Evolutionary conservation across 2,113 vertebrate species (phyloP).

Genomic region (Phylloscopus whistleri): DNA sequence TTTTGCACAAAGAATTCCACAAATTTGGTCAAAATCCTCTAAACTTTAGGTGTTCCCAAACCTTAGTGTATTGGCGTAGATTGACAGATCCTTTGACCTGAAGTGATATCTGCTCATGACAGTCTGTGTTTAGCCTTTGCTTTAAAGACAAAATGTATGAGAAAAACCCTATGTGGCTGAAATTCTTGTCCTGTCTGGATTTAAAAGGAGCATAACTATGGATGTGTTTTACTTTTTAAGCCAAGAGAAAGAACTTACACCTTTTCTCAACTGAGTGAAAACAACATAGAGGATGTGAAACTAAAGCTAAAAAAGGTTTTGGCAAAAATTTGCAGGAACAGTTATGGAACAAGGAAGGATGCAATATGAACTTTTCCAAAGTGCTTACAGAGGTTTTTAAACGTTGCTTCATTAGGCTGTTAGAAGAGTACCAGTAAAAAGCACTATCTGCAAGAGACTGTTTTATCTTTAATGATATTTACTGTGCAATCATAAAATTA

Average conservation of each 20-base stretch:
- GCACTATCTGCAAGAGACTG: neutral
- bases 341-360: neutral
- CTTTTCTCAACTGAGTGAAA: neutral
- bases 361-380: neutral
- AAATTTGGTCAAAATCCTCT: neutral
- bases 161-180: neutral
- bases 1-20: neutral
- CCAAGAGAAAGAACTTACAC: neutral
- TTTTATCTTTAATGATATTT: conserved; percentile 1
- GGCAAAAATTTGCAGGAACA: neutral
- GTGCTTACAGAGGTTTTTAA: neutral
- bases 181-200: neutral
- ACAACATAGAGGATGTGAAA: neutral
- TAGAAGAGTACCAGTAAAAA: neutral
- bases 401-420: neutral
- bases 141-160: neutral
- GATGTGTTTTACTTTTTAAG: neutral
- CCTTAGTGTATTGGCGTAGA: neutral
- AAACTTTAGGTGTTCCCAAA: neutral
- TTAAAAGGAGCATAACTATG: neutral
- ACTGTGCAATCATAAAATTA: conserved; percentile 3
- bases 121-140: neutral
- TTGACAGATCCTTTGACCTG: neutral
- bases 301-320: neutral
- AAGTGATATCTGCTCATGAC: neutral